These are phyloP conservation scores for Phyto melanocephala DNA, from an alignment of 2,888 invertebrate genomes.

Conservation along the genomic window DNA sequence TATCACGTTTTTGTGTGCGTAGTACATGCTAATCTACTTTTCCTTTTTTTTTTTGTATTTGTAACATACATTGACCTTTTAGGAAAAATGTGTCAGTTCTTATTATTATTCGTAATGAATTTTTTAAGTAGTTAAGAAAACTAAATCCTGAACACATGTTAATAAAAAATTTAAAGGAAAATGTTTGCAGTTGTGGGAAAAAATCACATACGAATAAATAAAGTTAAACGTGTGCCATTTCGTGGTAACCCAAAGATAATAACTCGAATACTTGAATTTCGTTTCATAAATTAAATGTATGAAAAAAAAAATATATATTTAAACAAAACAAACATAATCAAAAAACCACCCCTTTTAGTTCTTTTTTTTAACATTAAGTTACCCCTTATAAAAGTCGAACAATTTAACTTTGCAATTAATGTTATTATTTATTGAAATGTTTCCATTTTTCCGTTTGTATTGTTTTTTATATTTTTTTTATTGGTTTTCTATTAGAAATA, in stretches of 20 bases:
- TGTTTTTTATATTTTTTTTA: neutral
- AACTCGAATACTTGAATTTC: neutral
- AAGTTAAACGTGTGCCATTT: neutral
- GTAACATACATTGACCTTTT: neutral
- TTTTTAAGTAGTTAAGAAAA: slow-evolving; percentile 9
- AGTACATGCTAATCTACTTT: too few species aligned
- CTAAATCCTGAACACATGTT: slow-evolving; percentile 32
- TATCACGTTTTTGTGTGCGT: too few species aligned
- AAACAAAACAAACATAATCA: neutral
- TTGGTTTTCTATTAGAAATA: neutral
- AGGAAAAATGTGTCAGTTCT: neutral
- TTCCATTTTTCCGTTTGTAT: too few species aligned
- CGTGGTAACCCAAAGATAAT: neutral
- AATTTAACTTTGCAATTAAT: neutral
- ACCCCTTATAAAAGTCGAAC: neutral
- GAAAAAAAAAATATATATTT: too few species aligned
- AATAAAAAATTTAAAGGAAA: slow-evolving; percentile 4
- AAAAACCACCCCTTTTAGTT: neutral
- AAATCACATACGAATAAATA: neutral
- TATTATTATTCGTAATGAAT: slow-evolving; percentile 15
- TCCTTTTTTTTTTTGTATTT: neutral
- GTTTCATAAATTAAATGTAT: slow-evolving; percentile 4
- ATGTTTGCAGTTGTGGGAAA: neutral
- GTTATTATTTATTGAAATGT: neutral
- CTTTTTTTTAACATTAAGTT: neutral